Percentiles rank a stretch among this genome's conserved stretches.
Conservation (phyloP, 2,113 vertebrate genomes). For the Heteronetta atricapilla region DNA sequence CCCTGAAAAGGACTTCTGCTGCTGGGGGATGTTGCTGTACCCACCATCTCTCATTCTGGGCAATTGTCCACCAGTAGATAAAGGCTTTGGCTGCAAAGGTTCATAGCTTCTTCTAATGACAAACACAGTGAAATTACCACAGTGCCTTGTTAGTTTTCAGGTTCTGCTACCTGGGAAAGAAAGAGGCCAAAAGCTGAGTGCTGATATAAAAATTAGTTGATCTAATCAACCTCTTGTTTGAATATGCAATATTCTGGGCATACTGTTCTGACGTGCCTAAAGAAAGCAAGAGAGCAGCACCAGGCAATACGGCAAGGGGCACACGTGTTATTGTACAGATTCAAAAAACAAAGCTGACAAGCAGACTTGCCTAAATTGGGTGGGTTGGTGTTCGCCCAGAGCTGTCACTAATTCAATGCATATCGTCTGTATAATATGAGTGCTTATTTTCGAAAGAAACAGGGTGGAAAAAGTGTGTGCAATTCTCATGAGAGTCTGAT, state of each 20-base stretch:
- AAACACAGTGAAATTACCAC: not conserved
- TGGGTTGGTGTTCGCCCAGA: not conserved
- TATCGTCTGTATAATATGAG: slow-evolving; percentile 7
- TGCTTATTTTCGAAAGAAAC: slow-evolving; percentile 40
- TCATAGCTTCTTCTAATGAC: not conserved
- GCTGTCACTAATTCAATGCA: slow-evolving; percentile 16
- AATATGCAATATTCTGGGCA: not conserved
- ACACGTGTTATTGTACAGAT: not conserved
- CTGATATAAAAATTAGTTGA: not conserved
- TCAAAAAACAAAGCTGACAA: slow-evolving; percentile 29
- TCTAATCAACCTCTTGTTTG: not conserved
- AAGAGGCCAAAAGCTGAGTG: not conserved
- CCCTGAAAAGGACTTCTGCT: not conserved
- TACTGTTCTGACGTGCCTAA: not conserved
- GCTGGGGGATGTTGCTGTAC: not conserved
- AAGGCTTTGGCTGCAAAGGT: not conserved
- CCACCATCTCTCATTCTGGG: accelerated
- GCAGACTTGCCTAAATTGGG: not conserved
- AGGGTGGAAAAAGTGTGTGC: not conserved
- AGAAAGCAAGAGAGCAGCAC: not conserved
- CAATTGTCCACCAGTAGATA: not conserved
- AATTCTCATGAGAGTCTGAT: slow-evolving; percentile 29
- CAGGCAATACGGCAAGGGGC: not conserved
- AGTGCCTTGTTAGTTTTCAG: not conserved
- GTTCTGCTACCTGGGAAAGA: not conserved